Conservation (phyloP, 1,140 invertebrate genomes). For the Solenopsis fugax region DNA sequence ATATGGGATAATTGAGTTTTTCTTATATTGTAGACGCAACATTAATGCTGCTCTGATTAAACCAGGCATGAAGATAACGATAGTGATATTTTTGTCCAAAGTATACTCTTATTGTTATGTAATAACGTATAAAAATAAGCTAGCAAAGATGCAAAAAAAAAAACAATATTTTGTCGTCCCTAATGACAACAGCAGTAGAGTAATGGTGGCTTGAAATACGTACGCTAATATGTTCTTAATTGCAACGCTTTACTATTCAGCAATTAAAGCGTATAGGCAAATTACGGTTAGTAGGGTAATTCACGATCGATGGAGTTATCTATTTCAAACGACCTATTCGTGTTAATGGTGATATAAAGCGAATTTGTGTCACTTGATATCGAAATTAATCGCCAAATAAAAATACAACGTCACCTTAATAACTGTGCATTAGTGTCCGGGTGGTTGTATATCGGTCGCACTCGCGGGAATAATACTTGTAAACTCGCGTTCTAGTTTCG, state of each 20-base stretch:
- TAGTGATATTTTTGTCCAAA: background rate
- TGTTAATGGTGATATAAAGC: background rate
- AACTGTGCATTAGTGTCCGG: background rate
- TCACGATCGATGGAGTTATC: constrained; percentile 15
- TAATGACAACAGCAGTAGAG: background rate
- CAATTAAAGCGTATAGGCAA: background rate
- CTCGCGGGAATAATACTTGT: background rate
- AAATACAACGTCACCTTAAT: constrained; percentile 25
- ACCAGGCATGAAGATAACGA: background rate
- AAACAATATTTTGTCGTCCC: background rate
- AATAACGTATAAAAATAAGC: background rate
- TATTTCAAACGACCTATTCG: background rate
- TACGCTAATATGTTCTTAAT: background rate
- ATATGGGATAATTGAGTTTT: background rate
- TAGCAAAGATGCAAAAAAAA: background rate
- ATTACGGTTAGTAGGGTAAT: constrained; percentile 12
- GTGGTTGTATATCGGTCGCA: background rate
- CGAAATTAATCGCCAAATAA: constrained; percentile 4
- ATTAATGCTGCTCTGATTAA: background rate
- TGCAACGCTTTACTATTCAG: background rate
- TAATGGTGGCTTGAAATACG: background rate
- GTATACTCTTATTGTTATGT: background rate
- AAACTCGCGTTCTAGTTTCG: constrained; percentile 28
- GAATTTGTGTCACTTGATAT: background rate
- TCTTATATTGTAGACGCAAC: background rate